These are phyloP conservation scores for Tipula unca DNA, from an alignment of 2,888 invertebrate genomes.

Conservation along the genomic window DNA sequence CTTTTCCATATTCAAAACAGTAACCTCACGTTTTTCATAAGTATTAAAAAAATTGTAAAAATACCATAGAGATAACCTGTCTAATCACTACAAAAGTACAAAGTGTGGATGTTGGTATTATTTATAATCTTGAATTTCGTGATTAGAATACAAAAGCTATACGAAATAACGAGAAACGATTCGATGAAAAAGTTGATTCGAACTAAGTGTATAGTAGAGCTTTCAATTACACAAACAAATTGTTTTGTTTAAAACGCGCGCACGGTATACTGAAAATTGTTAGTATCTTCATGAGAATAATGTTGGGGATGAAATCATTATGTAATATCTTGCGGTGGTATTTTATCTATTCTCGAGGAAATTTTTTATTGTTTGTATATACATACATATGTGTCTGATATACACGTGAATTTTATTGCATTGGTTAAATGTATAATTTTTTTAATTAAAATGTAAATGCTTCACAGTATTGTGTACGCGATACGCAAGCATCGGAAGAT, in stretches of 20 bases:
- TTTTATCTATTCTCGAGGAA: background rate
- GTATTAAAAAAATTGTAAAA: background rate
- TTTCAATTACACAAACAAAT: background rate
- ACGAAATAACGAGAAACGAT: background rate
- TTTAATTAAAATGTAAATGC: background rate
- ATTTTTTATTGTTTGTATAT: no score
- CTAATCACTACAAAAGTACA: background rate
- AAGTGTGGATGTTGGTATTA: background rate
- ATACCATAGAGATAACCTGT: background rate
- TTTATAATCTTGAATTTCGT: background rate
- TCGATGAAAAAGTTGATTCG: background rate
- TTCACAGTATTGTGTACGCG: background rate
- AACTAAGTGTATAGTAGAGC: background rate
- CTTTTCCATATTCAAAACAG: background rate
- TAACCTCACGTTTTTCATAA: background rate
- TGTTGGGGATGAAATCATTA: background rate
- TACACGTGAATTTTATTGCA: background rate
- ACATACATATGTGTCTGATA: background rate
- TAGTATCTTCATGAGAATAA: no score
- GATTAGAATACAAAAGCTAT: background rate
- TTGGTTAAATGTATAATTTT: background rate
- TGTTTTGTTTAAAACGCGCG: no score
- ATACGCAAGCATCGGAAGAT: background rate
- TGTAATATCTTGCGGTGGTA: background rate
- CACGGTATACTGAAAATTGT: background rate